Conservation (phyloP, 1,140 invertebrate species). For the Cydia pomonella region DNA sequence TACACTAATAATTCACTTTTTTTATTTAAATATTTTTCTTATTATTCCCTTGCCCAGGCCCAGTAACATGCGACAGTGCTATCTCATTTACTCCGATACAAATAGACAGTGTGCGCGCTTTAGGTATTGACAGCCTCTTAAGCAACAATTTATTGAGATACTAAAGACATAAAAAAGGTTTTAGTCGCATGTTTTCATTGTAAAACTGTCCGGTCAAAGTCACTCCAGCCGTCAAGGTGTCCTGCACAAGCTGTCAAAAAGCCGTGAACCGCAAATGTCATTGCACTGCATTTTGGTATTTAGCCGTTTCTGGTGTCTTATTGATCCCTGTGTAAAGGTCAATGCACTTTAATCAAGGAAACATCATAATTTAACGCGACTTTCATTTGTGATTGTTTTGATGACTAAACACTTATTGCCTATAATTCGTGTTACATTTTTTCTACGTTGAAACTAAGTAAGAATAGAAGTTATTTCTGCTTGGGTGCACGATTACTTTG, state of each 20-base stretch:
- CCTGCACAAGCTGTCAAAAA: not conserved
- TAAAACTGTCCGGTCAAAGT: not conserved
- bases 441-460: too few relatives aligned
- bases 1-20: too few relatives aligned
- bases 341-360: constrained; percentile 12
- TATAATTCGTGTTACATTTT: not conserved
- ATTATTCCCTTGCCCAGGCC: too few relatives aligned
- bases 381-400: not conserved
- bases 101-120: too few relatives aligned
- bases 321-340: constrained; percentile 27
- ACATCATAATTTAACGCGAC: constrained; percentile 1
- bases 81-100: too few relatives aligned
- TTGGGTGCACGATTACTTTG: too few relatives aligned
- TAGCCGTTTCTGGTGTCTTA: constrained; percentile 29
- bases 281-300: constrained; percentile 39
- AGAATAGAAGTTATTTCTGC: too few relatives aligned
- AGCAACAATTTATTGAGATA: too few relatives aligned
- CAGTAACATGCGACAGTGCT: too few relatives aligned
- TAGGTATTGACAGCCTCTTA: too few relatives aligned
- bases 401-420: not conserved
- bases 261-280: constrained; percentile 28
- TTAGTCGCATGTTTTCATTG: not conserved
- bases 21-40: too few relatives aligned
- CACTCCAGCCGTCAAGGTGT: not conserved
- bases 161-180: too few relatives aligned